Conservation (phyloP, 1,140 invertebrate species). For the Sogatella furcifera region DNA sequence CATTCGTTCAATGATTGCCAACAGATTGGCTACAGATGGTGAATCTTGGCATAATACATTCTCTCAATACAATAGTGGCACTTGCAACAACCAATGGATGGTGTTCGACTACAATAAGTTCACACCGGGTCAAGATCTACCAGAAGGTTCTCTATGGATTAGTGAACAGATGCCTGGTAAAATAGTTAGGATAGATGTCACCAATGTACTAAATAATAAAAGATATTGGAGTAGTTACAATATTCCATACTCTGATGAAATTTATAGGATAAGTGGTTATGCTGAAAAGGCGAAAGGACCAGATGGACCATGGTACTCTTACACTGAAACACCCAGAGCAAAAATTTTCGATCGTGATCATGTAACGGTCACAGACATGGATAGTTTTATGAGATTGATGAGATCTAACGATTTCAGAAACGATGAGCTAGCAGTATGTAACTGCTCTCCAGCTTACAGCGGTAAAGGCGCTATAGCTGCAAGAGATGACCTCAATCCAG, state of each 20-base stretch:
- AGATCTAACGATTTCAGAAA: constrained; percentile 62
- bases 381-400: constrained; percentile 48
- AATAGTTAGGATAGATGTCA: constrained; percentile 9
- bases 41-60: constrained; percentile 45
- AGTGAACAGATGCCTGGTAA: constrained; percentile 54
- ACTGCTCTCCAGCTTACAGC: constrained; percentile 59
- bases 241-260: constrained; percentile 49
- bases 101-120: constrained; percentile 43
- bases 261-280: constrained; percentile 53
- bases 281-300: constrained; percentile 39
- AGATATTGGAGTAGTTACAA: constrained; percentile 68
- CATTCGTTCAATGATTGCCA: constrained; percentile 54
- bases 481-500: constrained; percentile 6
- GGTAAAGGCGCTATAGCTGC: constrained; percentile 61
- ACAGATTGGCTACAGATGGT: constrained; percentile 48
- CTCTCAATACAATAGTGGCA: constrained; percentile 57
- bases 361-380: constrained; percentile 37
- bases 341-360: constrained; percentile 40
- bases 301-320: constrained; percentile 62
- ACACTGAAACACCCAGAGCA: constrained; percentile 46
- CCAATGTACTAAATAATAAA: constrained; percentile 26
- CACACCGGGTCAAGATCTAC: neutral
- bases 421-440: constrained; percentile 55
- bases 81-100: constrained; percentile 77
- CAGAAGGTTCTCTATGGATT: constrained; percentile 44